phyloP scores from a whole-genome alignment of 2,113 vertebrate genomes.

The Sminthopsis crassicaudata region DNA sequence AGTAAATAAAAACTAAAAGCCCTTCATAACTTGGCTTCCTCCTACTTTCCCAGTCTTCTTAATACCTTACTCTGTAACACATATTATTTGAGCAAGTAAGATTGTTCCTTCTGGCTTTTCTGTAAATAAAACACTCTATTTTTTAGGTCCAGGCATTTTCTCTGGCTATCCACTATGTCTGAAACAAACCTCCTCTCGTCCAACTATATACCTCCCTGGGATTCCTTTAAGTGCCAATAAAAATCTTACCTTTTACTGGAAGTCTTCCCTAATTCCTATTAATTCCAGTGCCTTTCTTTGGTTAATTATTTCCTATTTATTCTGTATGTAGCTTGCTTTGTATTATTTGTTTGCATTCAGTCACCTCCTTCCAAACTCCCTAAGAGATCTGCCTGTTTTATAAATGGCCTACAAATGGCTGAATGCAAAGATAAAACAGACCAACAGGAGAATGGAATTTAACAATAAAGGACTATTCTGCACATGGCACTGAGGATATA shows the following conservation, averaged over 20 bases:
- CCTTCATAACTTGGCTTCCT: not conserved
- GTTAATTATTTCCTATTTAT: not conserved
- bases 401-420: not conserved
- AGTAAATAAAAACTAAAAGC: not conserved
- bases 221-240: not conserved
- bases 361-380: not conserved
- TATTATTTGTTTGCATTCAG: not conserved
- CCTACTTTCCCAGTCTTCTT: not conserved
- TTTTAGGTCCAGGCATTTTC: not conserved
- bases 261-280: not conserved
- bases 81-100: not conserved
- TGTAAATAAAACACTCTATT: not conserved
- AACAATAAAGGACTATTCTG: not conserved
- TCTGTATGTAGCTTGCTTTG: not conserved
- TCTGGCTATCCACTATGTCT: not conserved
- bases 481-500: not conserved
- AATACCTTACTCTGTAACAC: not conserved
- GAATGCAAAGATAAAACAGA: not conserved
- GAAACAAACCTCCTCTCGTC: not conserved
- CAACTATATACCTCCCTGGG: not conserved
- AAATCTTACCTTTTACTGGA: not conserved
- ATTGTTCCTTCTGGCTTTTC: not conserved
- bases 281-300: not conserved
- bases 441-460: not conserved
- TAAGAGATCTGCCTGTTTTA: not conserved